Percentiles rank a stretch among this genome's conserved stretches.
Conservation (phyloP, 2,888 invertebrate species). For the Drosophila kanekoi region DNA sequence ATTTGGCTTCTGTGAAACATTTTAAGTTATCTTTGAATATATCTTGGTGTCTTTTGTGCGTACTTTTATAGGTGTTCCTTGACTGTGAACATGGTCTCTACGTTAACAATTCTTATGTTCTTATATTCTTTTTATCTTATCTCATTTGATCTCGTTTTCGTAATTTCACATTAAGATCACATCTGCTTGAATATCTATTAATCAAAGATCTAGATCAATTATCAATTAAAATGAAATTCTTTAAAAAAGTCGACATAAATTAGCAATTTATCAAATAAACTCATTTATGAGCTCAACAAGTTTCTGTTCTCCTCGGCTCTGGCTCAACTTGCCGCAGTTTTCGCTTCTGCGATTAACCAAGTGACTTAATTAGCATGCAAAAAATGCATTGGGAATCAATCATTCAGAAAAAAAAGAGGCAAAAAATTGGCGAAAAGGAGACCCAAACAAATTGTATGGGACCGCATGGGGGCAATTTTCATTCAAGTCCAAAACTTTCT, state of each 20-base stretch:
- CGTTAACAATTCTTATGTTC: too few relatives aligned
- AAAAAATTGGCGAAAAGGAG: slow-evolving; percentile 25
- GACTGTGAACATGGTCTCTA: too few relatives aligned
- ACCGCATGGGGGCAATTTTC: slow-evolving; percentile 30
- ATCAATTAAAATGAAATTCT: background rate
- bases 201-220: slow-evolving; percentile 4
- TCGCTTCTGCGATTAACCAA: slow-evolving; percentile 18
- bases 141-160: background rate
- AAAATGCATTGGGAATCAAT: slow-evolving; percentile 69
- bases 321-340: too few relatives aligned
- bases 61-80: too few relatives aligned
- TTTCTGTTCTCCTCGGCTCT: too few relatives aligned
- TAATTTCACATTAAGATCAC: too few relatives aligned
- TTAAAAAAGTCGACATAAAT: slow-evolving; percentile 34
- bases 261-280: slow-evolving; percentile 42
- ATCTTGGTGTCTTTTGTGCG: too few relatives aligned
- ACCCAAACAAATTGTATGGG: slow-evolving; percentile 7
- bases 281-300: slow-evolving; percentile 12
- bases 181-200: slow-evolving; percentile 2
- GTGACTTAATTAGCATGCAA: slow-evolving; percentile 78
- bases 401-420: slow-evolving; percentile 16
- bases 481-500: slow-evolving; percentile 65
- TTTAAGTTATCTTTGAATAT: too few relatives aligned
- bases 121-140: background rate
- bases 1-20: too few relatives aligned